Evolutionary conservation across 2,888 invertebrate genomes (phyloP).

Genomic region (Mimumesa dahlbomi): DNA sequence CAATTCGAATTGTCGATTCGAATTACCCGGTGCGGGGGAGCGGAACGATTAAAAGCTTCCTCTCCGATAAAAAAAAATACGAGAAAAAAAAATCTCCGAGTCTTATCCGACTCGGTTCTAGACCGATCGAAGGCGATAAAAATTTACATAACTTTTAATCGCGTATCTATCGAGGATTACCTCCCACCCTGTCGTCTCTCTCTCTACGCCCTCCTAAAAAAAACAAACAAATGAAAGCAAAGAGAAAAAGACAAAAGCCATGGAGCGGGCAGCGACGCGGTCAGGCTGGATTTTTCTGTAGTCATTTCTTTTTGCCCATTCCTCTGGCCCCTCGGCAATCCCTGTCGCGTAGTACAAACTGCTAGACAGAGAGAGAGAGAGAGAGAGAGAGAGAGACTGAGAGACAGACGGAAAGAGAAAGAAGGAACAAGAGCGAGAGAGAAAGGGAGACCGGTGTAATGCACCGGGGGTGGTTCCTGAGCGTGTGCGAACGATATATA

Average conservation of each 20-base stretch:
- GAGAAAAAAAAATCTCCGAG: not conserved
- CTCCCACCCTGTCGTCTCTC: no score
- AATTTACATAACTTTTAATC: slow-evolving; percentile 19
- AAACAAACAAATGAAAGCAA: not conserved
- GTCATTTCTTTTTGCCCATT: slow-evolving; percentile 34
- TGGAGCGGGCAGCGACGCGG: slow-evolving; percentile 19
- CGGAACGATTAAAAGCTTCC: no score
- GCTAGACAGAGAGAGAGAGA: slow-evolving; percentile 8
- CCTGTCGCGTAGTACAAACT: slow-evolving; percentile 21
- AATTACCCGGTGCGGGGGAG: not conserved
- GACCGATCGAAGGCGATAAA: not conserved
- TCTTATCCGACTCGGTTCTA: no score
- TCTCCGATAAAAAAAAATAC: no score
- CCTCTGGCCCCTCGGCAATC: slow-evolving; percentile 11
- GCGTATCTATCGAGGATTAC: slow-evolving; percentile 6
- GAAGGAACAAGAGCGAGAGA: not conserved
- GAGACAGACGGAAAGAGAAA: slow-evolving; percentile 9
- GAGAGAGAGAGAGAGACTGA: not conserved
- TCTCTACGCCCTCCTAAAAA: no score
- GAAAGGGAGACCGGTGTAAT: slow-evolving; percentile 24
- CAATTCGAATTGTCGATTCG: not conserved
- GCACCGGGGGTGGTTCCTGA: slow-evolving; percentile 24
- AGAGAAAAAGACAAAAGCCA: not conserved
- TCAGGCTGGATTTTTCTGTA: slow-evolving; percentile 44
- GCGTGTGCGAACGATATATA: not conserved